Base-by-base conservation (phyloP, 1,140 invertebrate species). In the Ceratina calcarata region DNA sequence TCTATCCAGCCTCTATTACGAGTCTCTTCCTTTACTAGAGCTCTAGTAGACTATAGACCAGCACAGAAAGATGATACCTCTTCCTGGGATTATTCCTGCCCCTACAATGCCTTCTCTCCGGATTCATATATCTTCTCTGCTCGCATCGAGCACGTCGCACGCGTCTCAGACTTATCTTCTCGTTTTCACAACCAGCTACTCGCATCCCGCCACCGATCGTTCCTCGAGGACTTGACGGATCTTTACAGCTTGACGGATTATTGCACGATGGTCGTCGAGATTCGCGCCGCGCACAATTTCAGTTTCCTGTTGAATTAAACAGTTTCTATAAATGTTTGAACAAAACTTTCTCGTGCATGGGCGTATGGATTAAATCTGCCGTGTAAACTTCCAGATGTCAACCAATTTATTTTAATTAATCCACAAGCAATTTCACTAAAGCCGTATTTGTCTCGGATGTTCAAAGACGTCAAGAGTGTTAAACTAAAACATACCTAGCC, bases 1-100 rank as follows among this genome's bases (percentile, higher is more conserved):
- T 71, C 66, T 27, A 60, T 15, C 24, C 27, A 37, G 73, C 65
- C 78, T 45, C 37, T 45, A 10, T 73, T 70, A 12, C 18, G 1
- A 66, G 20, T 24, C 64, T 45, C 10, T 22, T 53, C 65, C 55
- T 64, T 55, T 55, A 15, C 24, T 70, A 32, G 27, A 70, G n/a
- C 37, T 78, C 77, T 74, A 84, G 79, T 51, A 78, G 83, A 84
- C 85, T 82, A 78, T 8, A 65, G n/a, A n/a, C 57, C 51, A 16
- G 27, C 32, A 37, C 22, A 20, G 71, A 81, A 74, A 67, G 83
- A 61, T 32, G 80, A 81, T 57, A 77, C 72, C 12, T 49, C 55
- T 45, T 80, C 53, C 55, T 13, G 22, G 65, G 72, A 69, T 76
- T 73, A 68, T 61, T 55, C 18, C 10, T n/a, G 27, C n/a, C 53